Percentiles rank a stretch among this genome's conserved stretches.
phyloP scores from a whole-genome alignment of 2,797 vertebrate genomes.

The Sphenodon punctatus region DNA sequence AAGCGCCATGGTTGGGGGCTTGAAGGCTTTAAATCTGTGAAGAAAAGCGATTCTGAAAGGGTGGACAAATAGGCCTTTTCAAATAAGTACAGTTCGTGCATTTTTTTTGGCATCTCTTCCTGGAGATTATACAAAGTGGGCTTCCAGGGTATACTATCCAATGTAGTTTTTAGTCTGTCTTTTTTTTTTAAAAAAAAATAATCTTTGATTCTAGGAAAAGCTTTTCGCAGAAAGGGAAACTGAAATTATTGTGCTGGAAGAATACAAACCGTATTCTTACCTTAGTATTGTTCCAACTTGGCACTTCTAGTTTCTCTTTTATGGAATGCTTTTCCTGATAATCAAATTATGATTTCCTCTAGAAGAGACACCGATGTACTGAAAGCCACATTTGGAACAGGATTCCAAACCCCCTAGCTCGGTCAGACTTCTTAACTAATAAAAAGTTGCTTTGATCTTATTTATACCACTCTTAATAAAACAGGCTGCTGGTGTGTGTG shows the following conservation, averaged over 20 bases:
- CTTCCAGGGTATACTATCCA: neutral
- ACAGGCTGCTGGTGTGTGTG: too few relatives aligned
- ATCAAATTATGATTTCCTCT: neutral
- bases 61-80: too few relatives aligned
- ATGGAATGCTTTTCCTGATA: neutral
- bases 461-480: neutral
- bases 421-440: too few relatives aligned
- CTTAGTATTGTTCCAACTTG: neutral
- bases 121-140: too few relatives aligned
- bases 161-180: constrained; percentile 19
- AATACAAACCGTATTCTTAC: neutral
- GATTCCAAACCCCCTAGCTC: fast-evolving
- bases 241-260: constrained; percentile 20
- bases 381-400: neutral
- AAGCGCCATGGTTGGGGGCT: too few relatives aligned
- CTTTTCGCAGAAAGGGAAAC: constrained; percentile 30
- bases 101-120: too few relatives aligned
- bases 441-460: neutral
- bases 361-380: too few relatives aligned
- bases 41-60: too few relatives aligned
- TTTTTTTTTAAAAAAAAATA: neutral
- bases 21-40: too few relatives aligned
- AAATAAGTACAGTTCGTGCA: too few relatives aligned
- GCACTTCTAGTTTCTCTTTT: fast-evolving
- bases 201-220: neutral